phyloP scores from a whole-genome alignment of 2,113 vertebrate species.

The Notarius quadriscutis region DNA sequence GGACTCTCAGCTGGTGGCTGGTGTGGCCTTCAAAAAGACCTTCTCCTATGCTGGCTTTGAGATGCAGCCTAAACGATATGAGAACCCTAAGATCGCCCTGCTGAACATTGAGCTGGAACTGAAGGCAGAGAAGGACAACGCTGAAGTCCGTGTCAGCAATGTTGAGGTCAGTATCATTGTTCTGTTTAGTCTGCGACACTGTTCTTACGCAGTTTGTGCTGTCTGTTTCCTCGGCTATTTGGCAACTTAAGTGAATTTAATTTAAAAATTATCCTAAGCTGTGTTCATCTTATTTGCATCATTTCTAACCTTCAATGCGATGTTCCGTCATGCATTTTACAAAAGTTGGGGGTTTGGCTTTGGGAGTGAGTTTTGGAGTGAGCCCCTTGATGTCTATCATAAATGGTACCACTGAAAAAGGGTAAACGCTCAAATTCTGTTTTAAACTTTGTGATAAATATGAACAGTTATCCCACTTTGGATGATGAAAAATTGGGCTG shows the following conservation, averaged over 20 bases:
- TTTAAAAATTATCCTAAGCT: neutral
- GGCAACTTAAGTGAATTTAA: neutral
- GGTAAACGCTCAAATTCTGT: too few relatives aligned
- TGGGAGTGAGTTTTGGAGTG: neutral
- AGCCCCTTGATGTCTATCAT: too few relatives aligned
- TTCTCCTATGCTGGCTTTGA: constrained; percentile 98
- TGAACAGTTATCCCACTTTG: too few relatives aligned
- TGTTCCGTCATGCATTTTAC: neutral
- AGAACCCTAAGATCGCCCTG: constrained; percentile 85
- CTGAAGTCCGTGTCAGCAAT: constrained; percentile 86
- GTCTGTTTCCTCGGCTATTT: neutral
- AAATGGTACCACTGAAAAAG: too few relatives aligned
- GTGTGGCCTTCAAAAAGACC: constrained; percentile 97
- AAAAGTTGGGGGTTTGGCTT: neutral
- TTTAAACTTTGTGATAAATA: too few relatives aligned
- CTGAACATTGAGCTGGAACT: constrained; percentile 95
- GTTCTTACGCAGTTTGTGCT: neutral
- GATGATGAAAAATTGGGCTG: too few relatives aligned
- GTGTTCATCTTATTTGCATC: neutral
- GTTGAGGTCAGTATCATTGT: constrained; percentile 79
- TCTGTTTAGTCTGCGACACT: neutral
- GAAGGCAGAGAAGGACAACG: constrained; percentile 97
- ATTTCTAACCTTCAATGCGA: neutral
- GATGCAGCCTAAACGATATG: constrained; percentile 96
- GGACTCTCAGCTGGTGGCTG: constrained; percentile 91